phyloP scores from a whole-genome alignment of 2,797 vertebrate genomes.

The Syndactyla subalaris region DNA sequence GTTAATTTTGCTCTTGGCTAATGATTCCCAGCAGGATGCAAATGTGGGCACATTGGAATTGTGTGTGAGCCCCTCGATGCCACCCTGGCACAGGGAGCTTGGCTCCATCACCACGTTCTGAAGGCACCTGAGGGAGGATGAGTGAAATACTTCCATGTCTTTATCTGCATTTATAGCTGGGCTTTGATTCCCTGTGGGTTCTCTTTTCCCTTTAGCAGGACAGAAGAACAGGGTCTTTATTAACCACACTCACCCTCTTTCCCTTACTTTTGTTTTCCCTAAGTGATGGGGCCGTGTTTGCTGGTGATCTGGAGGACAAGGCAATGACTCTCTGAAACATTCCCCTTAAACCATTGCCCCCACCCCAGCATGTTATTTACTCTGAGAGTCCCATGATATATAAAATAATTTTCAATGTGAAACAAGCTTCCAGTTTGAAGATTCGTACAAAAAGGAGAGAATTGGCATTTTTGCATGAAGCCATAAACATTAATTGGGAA shows the following conservation, averaged over 20 bases:
- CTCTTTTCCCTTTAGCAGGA: neutral
- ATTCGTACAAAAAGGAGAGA: neutral
- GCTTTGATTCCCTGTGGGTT: neutral
- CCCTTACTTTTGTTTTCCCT: neutral
- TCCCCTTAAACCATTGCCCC: neutral
- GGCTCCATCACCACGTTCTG: neutral
- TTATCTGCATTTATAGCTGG: fast-evolving
- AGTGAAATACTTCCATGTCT: fast-evolving
- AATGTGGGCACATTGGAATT: fast-evolving
- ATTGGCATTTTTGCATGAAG: neutral
- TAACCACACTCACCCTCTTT: neutral
- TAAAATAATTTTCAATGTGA: neutral
- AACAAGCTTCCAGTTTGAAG: neutral
- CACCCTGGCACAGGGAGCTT: neutral
- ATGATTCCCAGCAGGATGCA: neutral
- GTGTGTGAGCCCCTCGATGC: fast-evolving
- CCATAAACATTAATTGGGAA: neutral
- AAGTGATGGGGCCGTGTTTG: neutral
- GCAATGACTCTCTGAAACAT: neutral
- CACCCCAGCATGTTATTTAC: neutral
- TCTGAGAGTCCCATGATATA: neutral
- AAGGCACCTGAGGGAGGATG: neutral
- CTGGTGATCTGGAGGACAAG: neutral
- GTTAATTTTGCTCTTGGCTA: neutral
- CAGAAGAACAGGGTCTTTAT: neutral